Evolutionary conservation across 2,888 invertebrate genomes (phyloP), one percentile per base, ranked within the genome.

Genomic region (Coelogynopora nodosa): DNA sequence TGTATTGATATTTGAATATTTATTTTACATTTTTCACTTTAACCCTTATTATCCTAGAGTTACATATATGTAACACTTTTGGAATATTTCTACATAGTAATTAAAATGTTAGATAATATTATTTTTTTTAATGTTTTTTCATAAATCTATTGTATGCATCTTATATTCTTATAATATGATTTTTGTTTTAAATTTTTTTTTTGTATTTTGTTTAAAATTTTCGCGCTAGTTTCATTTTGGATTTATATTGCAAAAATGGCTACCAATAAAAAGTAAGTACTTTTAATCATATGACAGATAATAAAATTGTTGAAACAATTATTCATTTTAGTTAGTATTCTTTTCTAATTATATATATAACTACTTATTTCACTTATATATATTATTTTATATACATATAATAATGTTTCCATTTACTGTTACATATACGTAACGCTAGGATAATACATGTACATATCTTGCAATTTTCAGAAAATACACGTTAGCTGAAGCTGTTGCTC

Each of bases 41-140:
- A 49, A 49, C 18, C 49, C 49, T 49, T 49, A 49, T 49, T 49
- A 49, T 49, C 49, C 49, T 49, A 49, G 49, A 5, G 5, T 49
- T 49, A 74, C 74, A 74, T 74, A 74, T 74, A 74, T 74, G 74
- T 74, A 82, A 82, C 23, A 30, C 83, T 82, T 82, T 82, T 82
- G 49, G 28, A 82, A 27, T 82, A 30, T 31, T 82, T 82, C 2
- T 30, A 31, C 83, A 82, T 31, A 82, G 49, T 82, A 30, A 82
- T 10, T 5, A 82, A 30, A 82, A 13, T 5, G n/a, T 82, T 30
- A 82, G 30, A n/a, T 82, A 30, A 30, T 82, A 82, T 82, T 82
- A 31, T 82, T 82, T 82, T 82, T n/a, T 23, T 5, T 27, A 82
- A 82, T 26, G 28, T 82, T 82, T 31, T 27, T 82, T 27, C 30